These are phyloP conservation scores for Antigone vipio DNA, from an alignment of 2,113 vertebrate genomes.

Conservation along the genomic window DNA sequence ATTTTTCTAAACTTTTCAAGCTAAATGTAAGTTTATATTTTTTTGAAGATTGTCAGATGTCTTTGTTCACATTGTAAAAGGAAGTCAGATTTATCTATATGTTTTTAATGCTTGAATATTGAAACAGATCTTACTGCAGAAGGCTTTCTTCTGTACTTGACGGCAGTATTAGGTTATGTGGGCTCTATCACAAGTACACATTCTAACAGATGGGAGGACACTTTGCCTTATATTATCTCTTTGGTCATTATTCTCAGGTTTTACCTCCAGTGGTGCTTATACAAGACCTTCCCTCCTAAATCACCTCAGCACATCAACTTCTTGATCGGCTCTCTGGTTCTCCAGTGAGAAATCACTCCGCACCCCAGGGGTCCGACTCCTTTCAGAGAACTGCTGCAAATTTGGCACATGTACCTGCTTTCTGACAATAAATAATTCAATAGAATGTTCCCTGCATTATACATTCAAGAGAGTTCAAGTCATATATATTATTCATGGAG, in stretches of 20 bases:
- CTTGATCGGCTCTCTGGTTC: not conserved
- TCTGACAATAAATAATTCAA: slow-evolving; percentile 49
- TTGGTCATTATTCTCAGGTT: not conserved
- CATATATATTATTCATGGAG: slow-evolving; percentile 43
- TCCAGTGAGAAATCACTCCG: not conserved
- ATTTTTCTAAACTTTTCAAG: not conserved
- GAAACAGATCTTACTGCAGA: not conserved
- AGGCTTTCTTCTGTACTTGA: not conserved
- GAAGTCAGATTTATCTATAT: not conserved
- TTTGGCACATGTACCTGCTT: not conserved
- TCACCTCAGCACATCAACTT: not conserved
- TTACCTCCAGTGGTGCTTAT: not conserved
- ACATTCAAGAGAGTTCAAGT: slow-evolving; percentile 18
- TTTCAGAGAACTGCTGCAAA: slow-evolving; percentile 12
- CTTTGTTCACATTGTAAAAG: not conserved
- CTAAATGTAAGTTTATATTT: not conserved
- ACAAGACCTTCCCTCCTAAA: not conserved
- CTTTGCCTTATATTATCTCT: not conserved
- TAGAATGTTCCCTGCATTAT: slow-evolving; percentile 11
- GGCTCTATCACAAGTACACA: not conserved
- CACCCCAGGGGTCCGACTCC: not conserved
- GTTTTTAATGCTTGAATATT: not conserved
- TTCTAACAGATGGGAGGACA: not conserved
- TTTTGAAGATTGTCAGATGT: not conserved
- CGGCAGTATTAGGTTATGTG: not conserved